phyloP scores from a whole-genome alignment of 2,888 invertebrate species.

The Sicus ferrugineus region DNA sequence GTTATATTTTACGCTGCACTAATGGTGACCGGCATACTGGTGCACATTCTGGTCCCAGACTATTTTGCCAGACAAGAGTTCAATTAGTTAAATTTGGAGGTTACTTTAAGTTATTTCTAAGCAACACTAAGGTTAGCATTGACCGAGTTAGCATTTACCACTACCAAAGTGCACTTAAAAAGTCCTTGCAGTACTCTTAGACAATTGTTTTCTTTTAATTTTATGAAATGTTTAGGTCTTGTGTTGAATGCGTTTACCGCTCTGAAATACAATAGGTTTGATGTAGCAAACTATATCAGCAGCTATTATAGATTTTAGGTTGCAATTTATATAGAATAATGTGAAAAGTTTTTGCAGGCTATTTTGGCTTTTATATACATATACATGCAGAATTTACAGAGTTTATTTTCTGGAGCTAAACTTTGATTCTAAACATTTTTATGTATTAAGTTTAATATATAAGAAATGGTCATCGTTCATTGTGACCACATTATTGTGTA shows the following conservation, averaged over 20 bases:
- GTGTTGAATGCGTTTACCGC: no score
- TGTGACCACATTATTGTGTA: not conserved
- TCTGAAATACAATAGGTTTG: no score
- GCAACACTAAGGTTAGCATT: not conserved
- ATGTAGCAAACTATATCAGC: no score
- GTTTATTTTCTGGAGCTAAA: not conserved
- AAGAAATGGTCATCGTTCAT: no score
- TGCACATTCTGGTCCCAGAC: slow-evolving; percentile 74
- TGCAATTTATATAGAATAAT: no score
- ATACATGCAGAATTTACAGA: not conserved
- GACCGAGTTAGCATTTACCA: not conserved
- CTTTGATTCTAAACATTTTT: not conserved
- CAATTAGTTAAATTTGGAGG: slow-evolving; percentile 41
- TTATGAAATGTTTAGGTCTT: no score
- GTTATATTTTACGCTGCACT: slow-evolving; percentile 74
- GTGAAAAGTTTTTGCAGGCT: not conserved
- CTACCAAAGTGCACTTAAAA: slow-evolving; percentile 32
- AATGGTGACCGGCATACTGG: slow-evolving; percentile 76
- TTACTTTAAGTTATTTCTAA: not conserved
- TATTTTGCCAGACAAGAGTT: slow-evolving; percentile 66
- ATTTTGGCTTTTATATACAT: not conserved
- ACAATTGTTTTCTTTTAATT: no score
- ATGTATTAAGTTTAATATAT: not conserved
- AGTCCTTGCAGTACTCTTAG: not conserved
- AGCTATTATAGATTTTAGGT: no score